phyloP scores from a whole-genome alignment of 2,888 invertebrate genomes.

The Rosalia funebris region DNA sequence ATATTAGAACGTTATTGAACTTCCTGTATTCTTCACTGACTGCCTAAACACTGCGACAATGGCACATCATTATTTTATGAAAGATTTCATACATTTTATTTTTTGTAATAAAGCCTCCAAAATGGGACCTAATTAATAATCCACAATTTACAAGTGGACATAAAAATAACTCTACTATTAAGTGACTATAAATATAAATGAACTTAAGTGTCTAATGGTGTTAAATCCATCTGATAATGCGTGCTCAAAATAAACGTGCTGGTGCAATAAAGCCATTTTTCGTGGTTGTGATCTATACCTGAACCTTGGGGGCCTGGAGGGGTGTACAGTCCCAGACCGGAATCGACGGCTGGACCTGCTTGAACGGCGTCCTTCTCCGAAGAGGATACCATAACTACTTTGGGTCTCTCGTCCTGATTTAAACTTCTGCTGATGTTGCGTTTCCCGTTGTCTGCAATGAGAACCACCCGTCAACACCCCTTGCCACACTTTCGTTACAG shows the following conservation, averaged over 20 bases:
- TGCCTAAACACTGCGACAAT: too few relatives aligned
- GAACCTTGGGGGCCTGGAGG: constrained; percentile 64
- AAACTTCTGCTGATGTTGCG: constrained; percentile 61
- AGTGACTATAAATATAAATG: too few relatives aligned
- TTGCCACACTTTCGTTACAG: constrained; percentile 23
- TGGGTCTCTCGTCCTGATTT: constrained; percentile 60
- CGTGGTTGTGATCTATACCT: constrained; percentile 54
- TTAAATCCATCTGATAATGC: constrained; percentile 13
- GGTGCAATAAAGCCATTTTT: constrained; percentile 35
- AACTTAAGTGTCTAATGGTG: constrained; percentile 17
- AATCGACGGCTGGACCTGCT: constrained; percentile 55
- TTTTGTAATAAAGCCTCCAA: too few relatives aligned
- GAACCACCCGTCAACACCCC: constrained; percentile 57
- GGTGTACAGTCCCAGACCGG: constrained; percentile 64
- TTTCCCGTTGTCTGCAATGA: constrained; percentile 62
- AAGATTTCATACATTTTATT: too few relatives aligned
- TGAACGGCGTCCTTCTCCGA: constrained; percentile 60
- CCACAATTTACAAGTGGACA: too few relatives aligned
- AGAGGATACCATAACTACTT: constrained; percentile 62
- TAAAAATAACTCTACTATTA: too few relatives aligned
- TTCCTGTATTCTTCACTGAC: too few relatives aligned
- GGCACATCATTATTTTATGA: too few relatives aligned
- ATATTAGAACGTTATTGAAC: too few relatives aligned
- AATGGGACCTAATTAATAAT: too few relatives aligned
- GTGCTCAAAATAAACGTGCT: constrained; percentile 36